Conservation (phyloP, 1,140 invertebrate genomes). For the Hylaeus volcanicus region DNA sequence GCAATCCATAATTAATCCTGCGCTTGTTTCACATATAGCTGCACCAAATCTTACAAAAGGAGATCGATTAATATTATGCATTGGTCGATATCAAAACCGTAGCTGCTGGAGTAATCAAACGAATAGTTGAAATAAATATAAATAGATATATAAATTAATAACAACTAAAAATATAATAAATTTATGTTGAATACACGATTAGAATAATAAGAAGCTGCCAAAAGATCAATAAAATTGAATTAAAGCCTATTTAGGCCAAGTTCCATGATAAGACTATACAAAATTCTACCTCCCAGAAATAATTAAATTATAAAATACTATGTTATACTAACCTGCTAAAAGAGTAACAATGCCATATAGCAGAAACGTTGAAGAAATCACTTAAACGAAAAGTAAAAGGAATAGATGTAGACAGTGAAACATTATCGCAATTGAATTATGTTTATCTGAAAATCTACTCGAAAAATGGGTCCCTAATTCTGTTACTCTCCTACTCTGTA, state of each 20-base stretch:
- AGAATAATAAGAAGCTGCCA: constrained; percentile 47
- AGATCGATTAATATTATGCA: constrained; percentile 35
- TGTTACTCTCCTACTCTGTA: constrained; percentile 41
- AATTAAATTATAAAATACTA: background rate
- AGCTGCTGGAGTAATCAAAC: background rate
- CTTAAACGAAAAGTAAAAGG: background rate
- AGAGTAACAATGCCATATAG: constrained; percentile 9
- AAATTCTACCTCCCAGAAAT: background rate
- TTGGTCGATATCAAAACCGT: constrained; percentile 24
- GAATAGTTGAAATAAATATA: constrained; percentile 35
- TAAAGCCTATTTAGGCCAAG: constrained; percentile 48
- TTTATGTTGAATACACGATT: constrained; percentile 19
- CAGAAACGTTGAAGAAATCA: background rate
- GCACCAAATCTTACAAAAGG: background rate
- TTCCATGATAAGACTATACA: constrained; percentile 16
- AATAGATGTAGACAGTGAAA: constrained; percentile 11
- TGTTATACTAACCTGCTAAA: background rate
- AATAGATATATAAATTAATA: constrained; percentile 59
- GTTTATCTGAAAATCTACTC: constrained; percentile 35
- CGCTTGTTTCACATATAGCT: background rate
- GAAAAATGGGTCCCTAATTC: constrained; percentile 52
- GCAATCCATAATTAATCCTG: background rate
- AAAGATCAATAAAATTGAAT: constrained; percentile 43
- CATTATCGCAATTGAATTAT: background rate
- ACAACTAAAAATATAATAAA: constrained; percentile 41